Conservation (phyloP, 2,113 vertebrate genomes). For the Bungarus multicinctus region DNA sequence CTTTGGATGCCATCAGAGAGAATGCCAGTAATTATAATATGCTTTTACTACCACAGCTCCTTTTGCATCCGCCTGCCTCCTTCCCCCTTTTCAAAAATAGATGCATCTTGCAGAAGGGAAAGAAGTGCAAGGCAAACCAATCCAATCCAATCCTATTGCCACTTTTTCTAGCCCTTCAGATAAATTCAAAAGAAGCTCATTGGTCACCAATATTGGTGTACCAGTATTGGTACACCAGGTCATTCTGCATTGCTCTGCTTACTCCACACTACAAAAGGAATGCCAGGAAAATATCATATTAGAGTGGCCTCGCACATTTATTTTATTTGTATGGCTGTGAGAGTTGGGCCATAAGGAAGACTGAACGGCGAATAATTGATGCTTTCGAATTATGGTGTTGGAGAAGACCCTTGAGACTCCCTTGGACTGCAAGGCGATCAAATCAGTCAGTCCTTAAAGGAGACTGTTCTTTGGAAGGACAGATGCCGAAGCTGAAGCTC, state of each 20-base stretch:
- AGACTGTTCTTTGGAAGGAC: too few species aligned
- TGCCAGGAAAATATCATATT: background rate
- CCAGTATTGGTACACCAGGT: background rate
- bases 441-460: too few species aligned
- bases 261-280: background rate
- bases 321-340: too few species aligned
- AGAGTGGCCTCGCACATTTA: too few species aligned
- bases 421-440: too few species aligned
- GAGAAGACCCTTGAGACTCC: too few species aligned
- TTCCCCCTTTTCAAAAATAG: conserved; percentile 15
- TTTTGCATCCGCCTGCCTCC: background rate
- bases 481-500: too few species aligned
- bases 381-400: too few species aligned
- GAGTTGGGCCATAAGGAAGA: too few species aligned
- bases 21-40: conserved; percentile 18
- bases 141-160: background rate
- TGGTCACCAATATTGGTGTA: too few species aligned
- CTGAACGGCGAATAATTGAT: too few species aligned
- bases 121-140: background rate
- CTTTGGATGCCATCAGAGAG: conserved; percentile 38
- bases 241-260: background rate
- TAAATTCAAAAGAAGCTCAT: background rate
- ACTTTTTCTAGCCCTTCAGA: background rate
- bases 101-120: conserved; percentile 17
- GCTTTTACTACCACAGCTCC: conserved; percentile 37